A percentile compares a stretch with the other conserved stretches of the same genome.
phyloP scores from a whole-genome alignment of 2,797 vertebrate species.

The Propithecus deckenii region DNA sequence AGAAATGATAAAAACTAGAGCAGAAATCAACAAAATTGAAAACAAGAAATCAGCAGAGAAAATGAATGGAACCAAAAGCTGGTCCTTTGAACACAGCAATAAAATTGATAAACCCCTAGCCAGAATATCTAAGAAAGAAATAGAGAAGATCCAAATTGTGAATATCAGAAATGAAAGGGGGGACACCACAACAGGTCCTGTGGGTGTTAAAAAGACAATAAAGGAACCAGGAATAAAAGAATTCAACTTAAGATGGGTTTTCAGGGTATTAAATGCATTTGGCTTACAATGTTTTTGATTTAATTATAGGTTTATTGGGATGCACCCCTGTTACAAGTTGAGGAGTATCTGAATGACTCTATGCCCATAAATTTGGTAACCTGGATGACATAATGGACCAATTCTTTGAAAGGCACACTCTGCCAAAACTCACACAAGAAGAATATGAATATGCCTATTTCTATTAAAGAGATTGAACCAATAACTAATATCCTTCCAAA shows the following conservation, averaged over 20 bases:
- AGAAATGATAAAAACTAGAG: not conserved
- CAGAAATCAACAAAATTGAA: not conserved
- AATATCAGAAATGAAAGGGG: not conserved
- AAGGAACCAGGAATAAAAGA: not conserved
- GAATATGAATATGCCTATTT: not conserved
- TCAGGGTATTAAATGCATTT: not conserved
- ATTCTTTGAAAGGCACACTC: not conserved
- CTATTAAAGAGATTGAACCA: not conserved
- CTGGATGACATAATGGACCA: not conserved
- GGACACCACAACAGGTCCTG: not conserved
- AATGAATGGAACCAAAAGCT: not conserved
- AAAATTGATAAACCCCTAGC: not conserved
- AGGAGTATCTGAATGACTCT: not conserved
- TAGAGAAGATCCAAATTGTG: not conserved
- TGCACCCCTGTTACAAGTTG: not conserved
- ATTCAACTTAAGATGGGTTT: not conserved
- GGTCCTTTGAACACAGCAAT: not conserved
- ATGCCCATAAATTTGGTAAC: not conserved
- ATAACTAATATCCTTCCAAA: not conserved
- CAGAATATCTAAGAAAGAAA: not conserved
- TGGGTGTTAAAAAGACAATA: not conserved
- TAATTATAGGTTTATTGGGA: not conserved
- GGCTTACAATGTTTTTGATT: not conserved
- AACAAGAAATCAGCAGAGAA: constrained; percentile 8
- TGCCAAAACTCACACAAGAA: not conserved